Base-by-base conservation (phyloP, 1,140 invertebrate species). In the Phymorhynchus buccinoides region DNA sequence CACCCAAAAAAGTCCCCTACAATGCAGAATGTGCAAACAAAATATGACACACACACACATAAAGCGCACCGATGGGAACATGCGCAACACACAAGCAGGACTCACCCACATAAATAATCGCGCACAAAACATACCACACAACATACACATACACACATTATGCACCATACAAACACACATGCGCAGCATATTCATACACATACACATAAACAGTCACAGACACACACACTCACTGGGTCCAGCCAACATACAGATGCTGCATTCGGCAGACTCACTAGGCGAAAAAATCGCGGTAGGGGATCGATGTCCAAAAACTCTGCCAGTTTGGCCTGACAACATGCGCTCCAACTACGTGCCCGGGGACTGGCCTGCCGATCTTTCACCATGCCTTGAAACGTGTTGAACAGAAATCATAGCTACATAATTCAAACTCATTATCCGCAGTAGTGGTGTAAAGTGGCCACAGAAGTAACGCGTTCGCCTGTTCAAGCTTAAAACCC, bases 201-300 rank as follows among this genome's bases (percentile, higher is more conserved):
- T 27, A 9, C 56, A 62, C 22, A 62, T 27, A 62, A 16, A 62
- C 1, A 62, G 0, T 27, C 1, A 62, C 44, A 48, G 7, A 9
- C 7, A 62, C 12, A 62, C 14, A 37, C 37, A 77, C 80, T 73
- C 39, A 88, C 87, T 86, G 52, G 83, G 62, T 9, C 87, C 86
- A 62, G 91, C 95, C 94, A 89, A 95, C 86, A 90, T 97, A 97
- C 4, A 97, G 91, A 18, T 94, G 94, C 91, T 98, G 98, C 22
- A 97, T 93, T 99, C 97, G 3, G 97, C 98, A 0, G 97, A 95
- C 83, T 91, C 27, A 99, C 93, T 71, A 97, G 94, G 89, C 96
- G 96, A 1, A 98, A 94, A 4, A 96, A n/a, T n/a, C n/a, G n/a
- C n/a, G 96, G 91, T 98, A 98, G n/a, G 95, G 94, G 3, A 97